These are phyloP conservation scores for Labeo calbasu DNA, from an alignment of 2,797 vertebrate species.

Conservation along the genomic window DNA sequence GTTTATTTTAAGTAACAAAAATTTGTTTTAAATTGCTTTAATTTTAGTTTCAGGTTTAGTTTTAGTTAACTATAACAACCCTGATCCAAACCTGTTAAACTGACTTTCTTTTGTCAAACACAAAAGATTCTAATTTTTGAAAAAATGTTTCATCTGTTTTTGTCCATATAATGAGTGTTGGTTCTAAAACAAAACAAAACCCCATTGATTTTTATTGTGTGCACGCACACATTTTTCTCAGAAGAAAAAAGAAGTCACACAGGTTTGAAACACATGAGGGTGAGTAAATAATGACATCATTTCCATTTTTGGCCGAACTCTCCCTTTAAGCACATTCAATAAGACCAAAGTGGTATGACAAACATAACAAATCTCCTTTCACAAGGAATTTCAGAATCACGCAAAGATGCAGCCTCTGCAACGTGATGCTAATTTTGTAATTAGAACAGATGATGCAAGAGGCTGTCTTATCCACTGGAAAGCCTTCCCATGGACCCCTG, in stretches of 20 bases:
- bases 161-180: not conserved
- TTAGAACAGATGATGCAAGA: slow-evolving; percentile 80
- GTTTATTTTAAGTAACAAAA: not conserved
- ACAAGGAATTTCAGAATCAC: slow-evolving; percentile 66
- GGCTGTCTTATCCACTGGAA: slow-evolving; percentile 72
- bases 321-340: not conserved
- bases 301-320: not conserved
- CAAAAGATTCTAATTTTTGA: not conserved
- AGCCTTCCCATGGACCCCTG: slow-evolving; percentile 64
- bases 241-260: not conserved
- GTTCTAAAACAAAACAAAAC: not conserved
- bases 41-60: not conserved
- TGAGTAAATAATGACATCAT: slow-evolving; percentile 5
- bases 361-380: slow-evolving; percentile 67
- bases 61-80: not conserved
- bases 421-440: slow-evolving; percentile 79
- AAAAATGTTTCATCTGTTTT: not conserved
- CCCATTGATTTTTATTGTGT: not conserved
- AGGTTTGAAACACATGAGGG: not conserved
- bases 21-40: not conserved
- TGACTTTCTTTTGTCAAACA: not conserved
- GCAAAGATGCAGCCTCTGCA: slow-evolving; percentile 60
- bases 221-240: not conserved
- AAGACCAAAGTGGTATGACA: slow-evolving; percentile 28
- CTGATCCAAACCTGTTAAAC: not conserved